Percentiles rank a stretch among this genome's conserved stretches.
phyloP scores from a whole-genome alignment of 2,888 invertebrate species.

The Euphydryas editha region DNA sequence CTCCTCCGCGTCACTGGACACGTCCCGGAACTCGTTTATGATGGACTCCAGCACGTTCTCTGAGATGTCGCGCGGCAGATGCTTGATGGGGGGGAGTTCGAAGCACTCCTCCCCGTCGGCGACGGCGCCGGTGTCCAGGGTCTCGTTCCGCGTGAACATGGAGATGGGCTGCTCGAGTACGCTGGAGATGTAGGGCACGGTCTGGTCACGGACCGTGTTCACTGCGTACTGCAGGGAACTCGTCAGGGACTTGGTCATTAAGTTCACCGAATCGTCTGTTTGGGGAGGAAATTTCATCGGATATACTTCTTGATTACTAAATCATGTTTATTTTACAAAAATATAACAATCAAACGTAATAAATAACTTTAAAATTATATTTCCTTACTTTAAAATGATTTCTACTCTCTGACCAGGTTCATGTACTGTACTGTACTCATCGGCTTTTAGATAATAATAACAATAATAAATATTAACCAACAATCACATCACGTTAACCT shows the following conservation, averaged over 20 bases:
- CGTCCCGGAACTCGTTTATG: slow-evolving; percentile 70
- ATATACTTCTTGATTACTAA: not conserved
- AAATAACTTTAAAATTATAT: too few relatives aligned
- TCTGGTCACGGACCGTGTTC: slow-evolving; percentile 71
- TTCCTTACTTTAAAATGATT: too few relatives aligned
- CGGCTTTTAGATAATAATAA: too few relatives aligned
- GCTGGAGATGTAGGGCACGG: slow-evolving; percentile 71
- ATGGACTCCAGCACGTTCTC: slow-evolving; percentile 73
- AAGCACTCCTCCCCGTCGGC: slow-evolving; percentile 89
- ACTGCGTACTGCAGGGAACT: slow-evolving; percentile 74
- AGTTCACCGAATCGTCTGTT: slow-evolving; percentile 65
- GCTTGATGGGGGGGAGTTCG: slow-evolving; percentile 86
- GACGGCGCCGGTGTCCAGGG: slow-evolving; percentile 61
- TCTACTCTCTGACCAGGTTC: too few relatives aligned
- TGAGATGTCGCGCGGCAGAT: slow-evolving; percentile 73
- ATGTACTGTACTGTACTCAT: too few relatives aligned
- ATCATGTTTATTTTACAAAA: not conserved
- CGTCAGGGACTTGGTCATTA: slow-evolving; percentile 76
- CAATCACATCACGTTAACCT: too few relatives aligned
- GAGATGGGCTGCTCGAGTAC: slow-evolving; percentile 72
- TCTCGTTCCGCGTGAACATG: slow-evolving; percentile 64
- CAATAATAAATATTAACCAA: too few relatives aligned
- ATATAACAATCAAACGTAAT: too few relatives aligned
- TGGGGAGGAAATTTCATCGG: not conserved
- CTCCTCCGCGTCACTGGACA: slow-evolving; percentile 64